A percentile compares a stretch with the other conserved stretches of the same genome.
Evolutionary conservation across 2,113 vertebrate species (phyloP).

Genomic region (Cyprinodon variegatus): DNA sequence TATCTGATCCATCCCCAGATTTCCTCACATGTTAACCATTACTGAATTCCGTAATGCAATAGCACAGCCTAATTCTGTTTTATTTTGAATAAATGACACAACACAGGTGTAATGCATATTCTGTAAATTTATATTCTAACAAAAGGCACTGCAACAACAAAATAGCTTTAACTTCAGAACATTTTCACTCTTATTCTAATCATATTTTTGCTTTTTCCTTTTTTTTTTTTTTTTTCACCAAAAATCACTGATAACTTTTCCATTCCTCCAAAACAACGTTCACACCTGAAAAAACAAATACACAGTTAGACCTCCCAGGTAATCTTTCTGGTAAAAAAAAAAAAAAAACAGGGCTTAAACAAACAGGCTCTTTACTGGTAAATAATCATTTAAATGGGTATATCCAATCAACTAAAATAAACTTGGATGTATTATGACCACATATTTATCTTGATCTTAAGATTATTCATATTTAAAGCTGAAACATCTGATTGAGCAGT

Average conservation of each 20-base stretch:
- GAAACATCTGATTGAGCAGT: neutral
- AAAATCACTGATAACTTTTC: conserved; percentile 20
- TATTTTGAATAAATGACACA: conserved; percentile 37
- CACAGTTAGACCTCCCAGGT: neutral
- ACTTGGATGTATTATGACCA: neutral
- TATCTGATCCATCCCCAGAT: neutral
- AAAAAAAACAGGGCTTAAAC: neutral
- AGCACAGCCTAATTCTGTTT: neutral
- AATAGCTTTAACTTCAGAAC: conserved; percentile 50
- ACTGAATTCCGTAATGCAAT: neutral
- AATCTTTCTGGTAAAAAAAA: neutral
- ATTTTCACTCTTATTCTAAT: conserved; percentile 16
- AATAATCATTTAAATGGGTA: neutral
- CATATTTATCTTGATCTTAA: neutral
- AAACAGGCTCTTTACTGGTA: neutral
- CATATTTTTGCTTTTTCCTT: neutral
- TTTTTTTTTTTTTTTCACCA: conserved; percentile 4
- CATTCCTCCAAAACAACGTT: conserved; percentile 39
- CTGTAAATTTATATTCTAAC: conserved; percentile 69
- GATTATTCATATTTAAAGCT: neutral
- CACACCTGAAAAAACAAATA: conserved; percentile 23
- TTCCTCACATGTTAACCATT: neutral
- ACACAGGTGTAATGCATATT: conserved; percentile 69
- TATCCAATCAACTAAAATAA: neutral
- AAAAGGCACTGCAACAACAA: conserved; percentile 65